phyloP scores from a whole-genome alignment of 2,113 vertebrate species.

The human (Homo sapiens) region GRCh38 chr6:110366501-110367000 shows the following conservation, averaged over 20 bases:
- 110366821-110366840: not conserved
- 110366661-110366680: not conserved
- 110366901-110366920: not conserved
- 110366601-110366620: not conserved
- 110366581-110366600: not conserved
- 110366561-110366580: not conserved
- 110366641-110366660: not conserved
- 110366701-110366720: not conserved
- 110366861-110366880: not conserved
- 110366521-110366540: not conserved
- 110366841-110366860: not conserved
- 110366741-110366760: slow-evolving; percentile 59
- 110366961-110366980: slow-evolving; percentile 46
- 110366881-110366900: not conserved
- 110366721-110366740: not conserved
- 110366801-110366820: not conserved
- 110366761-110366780: slow-evolving; percentile 56
- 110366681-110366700: not conserved
- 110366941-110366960: slow-evolving; percentile 45
- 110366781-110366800: not conserved
- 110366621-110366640: not conserved
- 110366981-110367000: not conserved
- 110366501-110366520: not conserved
- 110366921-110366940: slow-evolving; percentile 42
- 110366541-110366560: not conserved